Conservation (phyloP, 1,140 invertebrate species). For the Cydia strobilella region DNA sequence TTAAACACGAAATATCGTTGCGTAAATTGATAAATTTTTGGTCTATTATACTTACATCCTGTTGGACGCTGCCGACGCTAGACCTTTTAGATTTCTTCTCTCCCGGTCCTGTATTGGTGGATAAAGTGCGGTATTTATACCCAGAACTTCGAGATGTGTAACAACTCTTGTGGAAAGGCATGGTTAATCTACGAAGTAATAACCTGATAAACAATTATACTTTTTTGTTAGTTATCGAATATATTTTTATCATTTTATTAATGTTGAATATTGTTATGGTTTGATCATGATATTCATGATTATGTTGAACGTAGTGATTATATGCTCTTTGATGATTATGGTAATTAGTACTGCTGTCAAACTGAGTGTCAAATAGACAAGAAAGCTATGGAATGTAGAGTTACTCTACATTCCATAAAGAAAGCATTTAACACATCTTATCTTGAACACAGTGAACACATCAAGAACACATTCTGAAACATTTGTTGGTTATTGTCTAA, state of each 20-base stretch:
- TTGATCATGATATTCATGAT: no score
- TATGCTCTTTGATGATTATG: no score
- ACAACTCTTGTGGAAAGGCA: constrained; percentile 57
- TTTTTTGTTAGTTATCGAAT: neutral
- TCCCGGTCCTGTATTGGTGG: constrained; percentile 62
- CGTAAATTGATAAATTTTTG: constrained; percentile 53
- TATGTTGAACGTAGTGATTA: no score
- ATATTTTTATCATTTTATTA: neutral
- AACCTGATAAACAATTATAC: neutral
- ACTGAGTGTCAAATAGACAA: neutral
- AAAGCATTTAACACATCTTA: no score
- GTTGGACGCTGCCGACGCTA: constrained; percentile 39
- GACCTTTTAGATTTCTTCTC: constrained; percentile 48
- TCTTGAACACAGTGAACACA: no score
- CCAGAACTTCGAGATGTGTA: constrained; percentile 60
- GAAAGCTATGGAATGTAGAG: no score
- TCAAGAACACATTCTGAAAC: neutral
- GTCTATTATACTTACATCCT: constrained; percentile 39
- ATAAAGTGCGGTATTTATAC: constrained; percentile 68
- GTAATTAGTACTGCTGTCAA: neutral
- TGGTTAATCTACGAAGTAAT: neutral
- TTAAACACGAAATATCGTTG: constrained; percentile 48
- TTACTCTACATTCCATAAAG: no score
- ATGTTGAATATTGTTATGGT: no score
- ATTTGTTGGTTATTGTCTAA: no score